Evolutionary conservation across 2,797 vertebrate genomes (phyloP), one percentile per base, ranked within the genome.

Genomic region (Tangara arthus): DNA sequence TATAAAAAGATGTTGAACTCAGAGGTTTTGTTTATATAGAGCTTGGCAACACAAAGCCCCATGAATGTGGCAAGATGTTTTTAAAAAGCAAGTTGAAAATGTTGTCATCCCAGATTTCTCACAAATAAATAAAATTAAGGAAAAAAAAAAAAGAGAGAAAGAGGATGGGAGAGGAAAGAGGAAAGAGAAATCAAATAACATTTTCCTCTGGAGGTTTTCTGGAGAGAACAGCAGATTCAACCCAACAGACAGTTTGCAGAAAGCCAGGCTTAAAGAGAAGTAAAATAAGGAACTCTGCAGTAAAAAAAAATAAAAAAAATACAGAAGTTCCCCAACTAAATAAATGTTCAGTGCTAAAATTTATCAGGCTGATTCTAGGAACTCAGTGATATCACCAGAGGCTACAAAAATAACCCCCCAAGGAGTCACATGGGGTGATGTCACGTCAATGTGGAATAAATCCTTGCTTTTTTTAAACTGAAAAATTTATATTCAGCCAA

Each of bases 291-390:
- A 96, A 95, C 78, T 69, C 53, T 37, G 30, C 32, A 39, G 23
- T 75, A 52, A 69, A 94, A 87, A 24, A 13, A 94, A 81, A 64
- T 22, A 24, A 52, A 19, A 42, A 18, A 64, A 47, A 22, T 0
- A 5, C 3, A 66, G 46, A 90, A 91, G 87, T 87, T 88, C 44
- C 41, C 35, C 41, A 72, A 53, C 37, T 84, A 93, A 91, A 72
- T 86, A 91, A 63, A 39, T 16, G 27, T 27, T 76, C 50, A 22
- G 82, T 80, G 89, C 84, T 94, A 88, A 94, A 91, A 86, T 86
- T 88, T 86, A 84, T 92, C 87, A 71, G 70, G 52, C 65, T 88
- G 61, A 91, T 96, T 96, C 96, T 96, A 96, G 89, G 94, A 97
- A 96, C 87, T 84, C 57, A 56, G 85, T 12, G 66, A 86, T 86